Percentiles rank a stretch among this genome's conserved stretches.
Conservation (phyloP, 2,113 vertebrate genomes). For the Gadus chalcogrammus region DNA sequence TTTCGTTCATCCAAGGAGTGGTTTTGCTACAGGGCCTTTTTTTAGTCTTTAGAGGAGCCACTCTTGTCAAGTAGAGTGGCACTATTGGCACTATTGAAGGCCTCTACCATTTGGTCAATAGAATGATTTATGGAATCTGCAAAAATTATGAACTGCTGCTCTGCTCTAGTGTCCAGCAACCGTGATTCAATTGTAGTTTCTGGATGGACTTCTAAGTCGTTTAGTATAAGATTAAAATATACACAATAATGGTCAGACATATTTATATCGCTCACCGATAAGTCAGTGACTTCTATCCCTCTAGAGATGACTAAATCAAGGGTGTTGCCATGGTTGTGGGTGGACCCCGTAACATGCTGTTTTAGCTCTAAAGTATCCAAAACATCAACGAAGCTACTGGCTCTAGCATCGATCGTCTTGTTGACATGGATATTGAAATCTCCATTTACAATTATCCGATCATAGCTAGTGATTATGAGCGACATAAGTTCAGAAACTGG, state of each 20-base stretch:
- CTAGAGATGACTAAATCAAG: slow-evolving; percentile 6
- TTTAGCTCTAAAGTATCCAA: neutral
- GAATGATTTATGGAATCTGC: slow-evolving; percentile 7
- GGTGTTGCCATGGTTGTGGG: neutral
- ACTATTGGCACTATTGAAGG: neutral
- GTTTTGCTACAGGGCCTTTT: neutral
- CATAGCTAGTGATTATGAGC: slow-evolving; percentile 1
- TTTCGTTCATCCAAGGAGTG: neutral
- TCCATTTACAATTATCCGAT: slow-evolving; percentile 2
- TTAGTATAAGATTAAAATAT: neutral
- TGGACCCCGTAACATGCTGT: neutral
- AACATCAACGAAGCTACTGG: neutral
- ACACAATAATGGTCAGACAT: neutral
- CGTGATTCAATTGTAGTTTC: neutral
- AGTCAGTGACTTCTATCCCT: neutral
- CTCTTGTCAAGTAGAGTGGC: neutral
- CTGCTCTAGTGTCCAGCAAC: neutral
- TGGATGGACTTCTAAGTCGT: neutral
- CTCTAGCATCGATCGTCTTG: neutral
- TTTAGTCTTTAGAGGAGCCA: slow-evolving; percentile 4
- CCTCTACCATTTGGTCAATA: slow-evolving; percentile 8
- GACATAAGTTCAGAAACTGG: slow-evolving; percentile 7
- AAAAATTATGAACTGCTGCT: neutral
- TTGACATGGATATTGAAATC: slow-evolving; percentile 2
- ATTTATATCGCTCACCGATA: neutral